Evolutionary conservation across 1,140 invertebrate genomes (phyloP).

Genomic region (Tetramorium alpestre): DNA sequence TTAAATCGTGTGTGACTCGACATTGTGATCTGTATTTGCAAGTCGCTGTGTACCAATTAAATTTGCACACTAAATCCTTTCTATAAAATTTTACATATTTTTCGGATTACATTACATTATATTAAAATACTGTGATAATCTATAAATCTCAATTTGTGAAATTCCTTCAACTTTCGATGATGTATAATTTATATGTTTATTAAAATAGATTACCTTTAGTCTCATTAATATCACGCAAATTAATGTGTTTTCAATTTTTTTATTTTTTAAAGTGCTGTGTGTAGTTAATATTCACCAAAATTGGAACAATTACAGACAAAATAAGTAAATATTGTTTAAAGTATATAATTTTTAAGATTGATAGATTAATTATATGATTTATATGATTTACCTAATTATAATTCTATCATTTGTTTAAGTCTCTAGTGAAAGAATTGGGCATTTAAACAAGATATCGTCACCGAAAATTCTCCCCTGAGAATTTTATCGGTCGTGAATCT

Average conservation of each 20-base stretch:
- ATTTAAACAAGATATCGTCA: slow-evolving; percentile 17
- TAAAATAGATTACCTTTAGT: no score
- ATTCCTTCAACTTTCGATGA: neutral
- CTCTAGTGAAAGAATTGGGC: neutral
- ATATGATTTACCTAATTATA: neutral
- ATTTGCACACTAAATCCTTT: slow-evolving; percentile 1
- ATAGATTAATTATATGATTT: neutral
- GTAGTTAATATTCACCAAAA: neutral
- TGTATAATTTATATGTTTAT: neutral
- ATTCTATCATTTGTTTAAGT: neutral
- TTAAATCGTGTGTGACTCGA: slow-evolving; percentile 1
- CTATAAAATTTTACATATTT: neutral
- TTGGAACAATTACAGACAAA: neutral
- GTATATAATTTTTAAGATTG: neutral
- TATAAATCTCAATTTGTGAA: neutral
- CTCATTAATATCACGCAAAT: no score
- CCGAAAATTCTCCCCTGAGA: neutral
- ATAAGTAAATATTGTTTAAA: neutral
- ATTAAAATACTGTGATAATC: neutral
- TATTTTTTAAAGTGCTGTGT: neutral
- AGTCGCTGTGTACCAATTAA: slow-evolving; percentile 2
- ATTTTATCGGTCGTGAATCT: slow-evolving; percentile 53
- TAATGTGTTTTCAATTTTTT: neutral
- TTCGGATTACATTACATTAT: neutral
- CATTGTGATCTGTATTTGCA: neutral